phyloP scores from a whole-genome alignment of 2,113 vertebrate species.

The Lampris incognitus region DNA sequence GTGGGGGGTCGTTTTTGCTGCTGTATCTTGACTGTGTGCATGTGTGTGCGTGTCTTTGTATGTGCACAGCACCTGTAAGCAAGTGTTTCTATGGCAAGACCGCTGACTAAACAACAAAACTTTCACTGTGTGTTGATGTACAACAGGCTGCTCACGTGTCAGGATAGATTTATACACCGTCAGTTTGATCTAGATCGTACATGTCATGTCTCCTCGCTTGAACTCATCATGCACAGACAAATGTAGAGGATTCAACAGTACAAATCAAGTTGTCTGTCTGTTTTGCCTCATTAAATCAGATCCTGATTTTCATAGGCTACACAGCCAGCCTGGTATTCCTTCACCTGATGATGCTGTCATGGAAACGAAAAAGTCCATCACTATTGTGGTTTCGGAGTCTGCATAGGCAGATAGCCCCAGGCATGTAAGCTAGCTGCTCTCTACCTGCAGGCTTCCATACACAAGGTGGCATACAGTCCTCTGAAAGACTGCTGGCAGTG shows the following conservation, averaged over 20 bases:
- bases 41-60: not conserved
- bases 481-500: conserved; percentile 58
- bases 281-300: conserved; percentile 8
- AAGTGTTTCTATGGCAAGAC: conserved; percentile 5
- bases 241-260: conserved; percentile 8
- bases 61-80: conserved; percentile 23
- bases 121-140: not conserved
- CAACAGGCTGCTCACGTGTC: not conserved
- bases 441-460: conserved; percentile 46
- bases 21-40: not conserved
- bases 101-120: not conserved
- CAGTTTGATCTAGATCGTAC: not conserved
- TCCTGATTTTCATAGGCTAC: conserved; percentile 11
- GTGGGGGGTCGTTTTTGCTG: conserved; percentile 34
- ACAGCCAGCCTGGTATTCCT: conserved; percentile 11
- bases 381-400: conserved; percentile 29
- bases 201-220: not conserved
- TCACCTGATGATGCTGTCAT: not conserved
- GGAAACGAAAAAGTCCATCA: conserved; percentile 39
- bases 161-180: too few relatives aligned
- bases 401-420: conserved; percentile 30
- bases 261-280: not conserved
- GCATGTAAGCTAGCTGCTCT: conserved; percentile 34
- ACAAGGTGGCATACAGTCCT: conserved; percentile 46
- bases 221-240: not conserved